These are phyloP conservation scores for Aphelenchoides besseyi DNA, from an alignment of 1,140 invertebrate genomes.

Conservation along the genomic window DNA sequence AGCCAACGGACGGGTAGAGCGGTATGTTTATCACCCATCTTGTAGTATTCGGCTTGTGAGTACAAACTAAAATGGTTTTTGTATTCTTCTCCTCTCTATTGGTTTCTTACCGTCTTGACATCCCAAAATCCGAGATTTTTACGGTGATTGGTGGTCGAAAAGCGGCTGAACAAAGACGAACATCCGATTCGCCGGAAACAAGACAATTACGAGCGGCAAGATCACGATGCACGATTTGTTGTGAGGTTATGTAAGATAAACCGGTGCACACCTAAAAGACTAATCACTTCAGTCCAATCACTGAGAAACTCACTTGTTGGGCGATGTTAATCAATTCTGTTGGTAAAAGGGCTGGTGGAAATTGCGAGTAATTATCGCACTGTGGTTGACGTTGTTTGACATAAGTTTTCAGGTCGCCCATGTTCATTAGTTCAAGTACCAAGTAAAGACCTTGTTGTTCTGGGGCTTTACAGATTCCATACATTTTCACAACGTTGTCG, in stretches of 20 bases:
- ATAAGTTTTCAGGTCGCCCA: conserved; percentile 46
- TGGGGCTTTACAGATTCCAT: conserved; percentile 28
- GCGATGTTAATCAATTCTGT: conserved; percentile 42
- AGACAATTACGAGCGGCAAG: conserved; percentile 91
- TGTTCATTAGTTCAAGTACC: conserved; percentile 47
- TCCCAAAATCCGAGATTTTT: conserved; percentile 52
- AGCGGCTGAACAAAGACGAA: conserved; percentile 35
- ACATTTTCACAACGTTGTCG: conserved; percentile 44
- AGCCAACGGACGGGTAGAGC: conserved; percentile 73
- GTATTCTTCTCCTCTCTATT: not conserved
- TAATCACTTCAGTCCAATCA: not conserved
- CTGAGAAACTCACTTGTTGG: conserved; percentile 34
- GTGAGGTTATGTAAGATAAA: conserved; percentile 89
- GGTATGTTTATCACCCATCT: conserved; percentile 64
- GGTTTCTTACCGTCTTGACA: conserved; percentile 39
- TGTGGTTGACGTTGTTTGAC: conserved; percentile 30
- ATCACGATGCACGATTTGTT: conserved; percentile 94
- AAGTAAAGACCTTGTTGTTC: conserved; percentile 28
- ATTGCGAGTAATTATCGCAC: conserved; percentile 44
- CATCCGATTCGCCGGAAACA: conserved; percentile 73
- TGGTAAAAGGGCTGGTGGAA: conserved; percentile 38
- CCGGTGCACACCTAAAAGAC: conserved; percentile 64
- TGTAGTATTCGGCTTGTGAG: conserved; percentile 65
- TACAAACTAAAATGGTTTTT: conserved; percentile 35
- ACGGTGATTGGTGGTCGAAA: conserved; percentile 47